phyloP scores from a whole-genome alignment of 2,797 vertebrate genomes.

The Brachyalestes nurse region DNA sequence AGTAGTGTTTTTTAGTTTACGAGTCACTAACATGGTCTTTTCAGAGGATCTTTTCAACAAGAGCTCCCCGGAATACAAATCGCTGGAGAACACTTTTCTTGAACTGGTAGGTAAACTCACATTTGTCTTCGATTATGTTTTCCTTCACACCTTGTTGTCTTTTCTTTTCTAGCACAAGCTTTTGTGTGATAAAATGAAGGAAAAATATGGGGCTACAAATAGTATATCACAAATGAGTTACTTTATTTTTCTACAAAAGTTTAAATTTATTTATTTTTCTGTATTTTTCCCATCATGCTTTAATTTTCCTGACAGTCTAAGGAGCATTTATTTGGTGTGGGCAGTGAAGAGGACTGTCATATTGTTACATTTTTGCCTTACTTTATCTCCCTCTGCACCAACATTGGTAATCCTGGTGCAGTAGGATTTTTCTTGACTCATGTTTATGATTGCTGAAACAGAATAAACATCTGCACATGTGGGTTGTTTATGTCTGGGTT shows the following conservation, averaged over 20 bases:
- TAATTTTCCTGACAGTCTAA: background rate
- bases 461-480: background rate
- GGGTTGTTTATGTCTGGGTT: background rate
- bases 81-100: constrained; percentile 90
- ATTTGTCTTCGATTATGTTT: constrained; percentile 69
- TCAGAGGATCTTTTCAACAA: constrained; percentile 93
- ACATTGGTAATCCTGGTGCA: background rate
- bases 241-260: constrained; percentile 18
- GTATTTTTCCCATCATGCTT: background rate
- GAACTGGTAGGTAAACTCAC: constrained; percentile 89
- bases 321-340: too few species aligned
- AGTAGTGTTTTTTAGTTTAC: constrained; percentile 95
- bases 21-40: constrained; percentile 93
- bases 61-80: constrained; percentile 90
- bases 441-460: background rate
- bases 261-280: background rate
- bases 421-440: background rate
- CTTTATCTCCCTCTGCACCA: background rate
- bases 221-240: background rate
- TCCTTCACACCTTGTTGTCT: constrained; percentile 67
- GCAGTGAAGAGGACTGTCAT: too few species aligned
- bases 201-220: background rate
- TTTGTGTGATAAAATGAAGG: background rate
- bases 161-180: constrained; percentile 62
- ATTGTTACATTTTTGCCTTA: background rate